Evolutionary conservation across 2,888 invertebrate species (phyloP).

Genomic region (Erynnis tages): DNA sequence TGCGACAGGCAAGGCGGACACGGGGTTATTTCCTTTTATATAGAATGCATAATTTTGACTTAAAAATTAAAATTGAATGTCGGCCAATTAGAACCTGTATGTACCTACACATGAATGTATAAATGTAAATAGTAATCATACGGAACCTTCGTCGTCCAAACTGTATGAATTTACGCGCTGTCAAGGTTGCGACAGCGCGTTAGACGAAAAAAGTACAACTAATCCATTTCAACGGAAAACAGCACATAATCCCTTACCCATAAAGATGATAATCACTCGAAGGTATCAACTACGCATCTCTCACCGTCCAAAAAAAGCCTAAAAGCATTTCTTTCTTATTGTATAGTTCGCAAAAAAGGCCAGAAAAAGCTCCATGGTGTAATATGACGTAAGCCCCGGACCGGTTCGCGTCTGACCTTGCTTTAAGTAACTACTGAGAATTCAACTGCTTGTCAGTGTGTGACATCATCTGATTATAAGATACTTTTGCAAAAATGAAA

Average conservation of each 20-base stretch:
- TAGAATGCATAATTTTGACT: too few species aligned
- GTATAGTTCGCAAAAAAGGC: constrained; percentile 40
- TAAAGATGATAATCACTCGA: constrained; percentile 19
- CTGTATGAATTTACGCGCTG: background rate
- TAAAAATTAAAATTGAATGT: too few species aligned
- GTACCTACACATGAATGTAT: too few species aligned
- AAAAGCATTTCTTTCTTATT: constrained; percentile 50
- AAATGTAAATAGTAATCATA: constrained; percentile 10
- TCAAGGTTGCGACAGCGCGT: constrained; percentile 20
- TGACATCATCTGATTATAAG: constrained; percentile 20
- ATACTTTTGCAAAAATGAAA: background rate
- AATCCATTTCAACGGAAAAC: background rate
- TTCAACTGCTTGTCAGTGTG: constrained; percentile 26
- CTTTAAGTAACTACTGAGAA: constrained; percentile 23
- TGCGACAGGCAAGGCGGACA: too few species aligned
- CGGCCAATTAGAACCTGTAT: too few species aligned
- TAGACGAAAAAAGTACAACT: constrained; percentile 4
- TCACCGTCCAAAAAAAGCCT: constrained; percentile 34
- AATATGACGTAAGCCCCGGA: constrained; percentile 53
- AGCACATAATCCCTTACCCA: background rate
- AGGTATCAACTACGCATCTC: background rate
- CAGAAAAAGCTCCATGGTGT: constrained; percentile 36
- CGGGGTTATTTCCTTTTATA: too few species aligned
- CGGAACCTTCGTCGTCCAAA: constrained; percentile 18
- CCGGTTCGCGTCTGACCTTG: constrained; percentile 37